phyloP scores from a whole-genome alignment of 2,797 vertebrate genomes.

The Podarcis lilfordi region DNA sequence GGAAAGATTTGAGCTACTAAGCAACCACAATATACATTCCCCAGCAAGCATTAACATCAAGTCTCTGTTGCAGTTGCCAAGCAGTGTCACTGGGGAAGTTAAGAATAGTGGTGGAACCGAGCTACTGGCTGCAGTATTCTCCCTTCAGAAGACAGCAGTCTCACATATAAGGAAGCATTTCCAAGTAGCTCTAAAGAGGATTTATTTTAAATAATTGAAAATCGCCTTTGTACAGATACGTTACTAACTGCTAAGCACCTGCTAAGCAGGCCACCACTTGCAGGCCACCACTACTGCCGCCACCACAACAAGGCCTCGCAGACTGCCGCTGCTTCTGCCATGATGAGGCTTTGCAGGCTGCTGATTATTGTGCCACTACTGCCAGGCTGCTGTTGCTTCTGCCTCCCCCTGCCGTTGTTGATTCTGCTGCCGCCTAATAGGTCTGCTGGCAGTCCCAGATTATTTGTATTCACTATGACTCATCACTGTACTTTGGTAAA shows the following conservation, averaged over 20 bases:
- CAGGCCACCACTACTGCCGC: too few species aligned
- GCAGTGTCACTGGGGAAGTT: background rate
- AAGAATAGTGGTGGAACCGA: background rate
- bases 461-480: too few species aligned
- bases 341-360: too few species aligned
- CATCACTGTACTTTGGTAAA: too few species aligned
- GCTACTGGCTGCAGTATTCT: background rate
- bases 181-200: background rate
- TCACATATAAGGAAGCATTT: background rate
- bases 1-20: conserved; percentile 4
- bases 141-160: background rate
- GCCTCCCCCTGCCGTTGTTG: too few species aligned
- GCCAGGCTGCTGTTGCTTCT: too few species aligned
- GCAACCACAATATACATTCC: background rate
- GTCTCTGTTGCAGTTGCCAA: background rate
- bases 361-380: too few species aligned
- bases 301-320: too few species aligned
- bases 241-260: background rate
- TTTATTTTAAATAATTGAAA: background rate
- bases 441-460: too few species aligned
- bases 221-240: background rate
- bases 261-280: too few species aligned
- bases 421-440: too few species aligned
- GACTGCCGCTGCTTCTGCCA: too few species aligned
- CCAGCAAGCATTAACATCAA: background rate